Evolutionary conservation across 2,113 vertebrate species (phyloP), one percentile per base, ranked within the genome.

Genomic region (Falco punctatus): DNA sequence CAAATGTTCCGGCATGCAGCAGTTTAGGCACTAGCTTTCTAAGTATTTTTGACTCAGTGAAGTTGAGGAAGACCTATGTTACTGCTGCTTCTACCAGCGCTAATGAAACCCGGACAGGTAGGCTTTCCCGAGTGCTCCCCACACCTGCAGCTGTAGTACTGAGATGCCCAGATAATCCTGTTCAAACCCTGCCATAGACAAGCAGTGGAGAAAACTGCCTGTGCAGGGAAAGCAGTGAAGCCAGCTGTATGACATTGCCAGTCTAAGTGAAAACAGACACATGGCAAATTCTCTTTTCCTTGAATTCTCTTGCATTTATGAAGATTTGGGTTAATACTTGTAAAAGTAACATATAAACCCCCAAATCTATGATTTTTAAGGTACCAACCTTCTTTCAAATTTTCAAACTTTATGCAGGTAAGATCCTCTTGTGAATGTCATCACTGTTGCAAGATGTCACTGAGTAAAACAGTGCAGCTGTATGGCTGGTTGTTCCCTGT

Each of bases 381-480:
- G 64, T 38, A 44, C 4, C 32, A 55, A 10, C 1, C 38, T 42
- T 9, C 28, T 61, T 92, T 74, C 24, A 69, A 69, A 71, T 48
- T 72, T 64, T 83, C 4, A 44, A 52, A 61, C 13, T 28, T 91
- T 18, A 22, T 35, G 40, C 6, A 32, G 0, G 1, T 51, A 70
- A 81, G 40, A 55, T 54, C n/a, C 8, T 80, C 26, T 40, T 28
- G 40, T 19, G 79, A 95, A 94, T 9, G 26, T 4, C 83, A 32
- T 57, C 28, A 52, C n/a, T 64, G 72, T 22, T 92, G 73, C 0
- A 4, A 72, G 80, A 70, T 74, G 67, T 42, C 46, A 58, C 52
- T 54, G 66, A 79, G 90, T 65, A 73, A 95, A 79, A 71, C 73
- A 94, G 70, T 80, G 49, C 94, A 98, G 97, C 96, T 98, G 83